phyloP scores from a whole-genome alignment of 2,113 vertebrate genomes.

The Pipa parva region DNA sequence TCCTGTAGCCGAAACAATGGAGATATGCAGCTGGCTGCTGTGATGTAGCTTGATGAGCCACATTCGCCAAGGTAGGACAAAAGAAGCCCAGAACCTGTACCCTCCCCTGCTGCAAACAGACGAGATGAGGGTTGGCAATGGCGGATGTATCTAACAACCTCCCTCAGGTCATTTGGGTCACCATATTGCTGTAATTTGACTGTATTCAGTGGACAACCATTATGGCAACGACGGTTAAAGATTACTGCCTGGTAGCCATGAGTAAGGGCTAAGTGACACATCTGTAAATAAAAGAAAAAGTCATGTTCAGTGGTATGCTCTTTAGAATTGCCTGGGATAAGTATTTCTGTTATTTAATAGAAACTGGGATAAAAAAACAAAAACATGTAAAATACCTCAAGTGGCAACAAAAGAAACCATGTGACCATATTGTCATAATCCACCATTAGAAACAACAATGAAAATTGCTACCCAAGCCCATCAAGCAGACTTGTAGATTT shows the following conservation, averaged over 20 bases:
- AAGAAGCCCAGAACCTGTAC: slow-evolving; percentile 72
- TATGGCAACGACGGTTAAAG: slow-evolving; percentile 81
- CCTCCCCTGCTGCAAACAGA: slow-evolving; percentile 72
- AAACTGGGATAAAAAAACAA: too few relatives aligned
- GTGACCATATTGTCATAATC: too few relatives aligned
- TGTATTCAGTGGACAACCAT: slow-evolving; percentile 73
- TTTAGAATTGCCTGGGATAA: too few relatives aligned
- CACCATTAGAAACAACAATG: too few relatives aligned
- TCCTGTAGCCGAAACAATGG: slow-evolving; percentile 72
- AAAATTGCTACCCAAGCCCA: too few relatives aligned
- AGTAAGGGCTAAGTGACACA: slow-evolving; percentile 66
- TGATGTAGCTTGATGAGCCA: slow-evolving; percentile 74
- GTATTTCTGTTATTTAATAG: too few relatives aligned
- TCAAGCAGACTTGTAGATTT: too few relatives aligned
- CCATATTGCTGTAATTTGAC: slow-evolving; percentile 76
- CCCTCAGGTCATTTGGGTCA: slow-evolving; percentile 70
- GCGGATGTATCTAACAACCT: slow-evolving; percentile 72
- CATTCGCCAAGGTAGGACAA: slow-evolving; percentile 77
- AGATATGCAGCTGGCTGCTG: slow-evolving; percentile 71
- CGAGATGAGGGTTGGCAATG: slow-evolving; percentile 65
- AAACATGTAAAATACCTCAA: too few relatives aligned
- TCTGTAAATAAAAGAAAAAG: slow-evolving; percentile 52
- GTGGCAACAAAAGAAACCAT: too few relatives aligned
- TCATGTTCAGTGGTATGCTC: too few relatives aligned
- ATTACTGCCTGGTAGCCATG: slow-evolving; percentile 73